Conservation (phyloP, 1,140 invertebrate genomes). For the Penaeus japonicus region DNA sequence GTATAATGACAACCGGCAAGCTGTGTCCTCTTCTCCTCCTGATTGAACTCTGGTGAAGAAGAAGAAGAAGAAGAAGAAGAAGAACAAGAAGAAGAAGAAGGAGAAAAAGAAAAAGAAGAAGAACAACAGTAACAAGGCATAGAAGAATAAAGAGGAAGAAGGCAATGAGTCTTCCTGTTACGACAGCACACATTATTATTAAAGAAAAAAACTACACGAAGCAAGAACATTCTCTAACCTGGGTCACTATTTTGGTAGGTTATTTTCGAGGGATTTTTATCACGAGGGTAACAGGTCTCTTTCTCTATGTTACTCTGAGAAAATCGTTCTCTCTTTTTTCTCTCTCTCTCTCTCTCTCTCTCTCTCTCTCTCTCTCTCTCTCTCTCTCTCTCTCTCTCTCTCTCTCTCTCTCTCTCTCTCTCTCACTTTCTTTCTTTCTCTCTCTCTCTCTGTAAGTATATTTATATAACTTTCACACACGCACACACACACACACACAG, state of each 20-base stretch:
- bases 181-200: too few relatives aligned
- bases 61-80: background rate
- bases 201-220: too few relatives aligned
- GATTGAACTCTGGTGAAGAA: background rate
- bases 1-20: too few relatives aligned
- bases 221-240: too few relatives aligned
- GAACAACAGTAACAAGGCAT: background rate
- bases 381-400: background rate
- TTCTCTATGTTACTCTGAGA: too few relatives aligned
- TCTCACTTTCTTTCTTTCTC: background rate
- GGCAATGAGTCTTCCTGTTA: too few relatives aligned
- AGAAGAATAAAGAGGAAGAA: background rate
- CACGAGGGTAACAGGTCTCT: too few relatives aligned
- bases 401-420: slow-evolving; percentile 1
- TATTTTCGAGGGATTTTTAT: too few relatives aligned
- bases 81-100: background rate
- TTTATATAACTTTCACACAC: background rate
- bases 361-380: too few relatives aligned
- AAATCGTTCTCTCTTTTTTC: background rate
- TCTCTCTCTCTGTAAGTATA: background rate
- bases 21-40: too few relatives aligned
- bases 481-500: background rate
- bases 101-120: background rate
- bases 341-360: background rate
- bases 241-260: too few relatives aligned